A percentile compares a stretch with the other conserved stretches of the same genome.
These are phyloP conservation scores for Prunella fulvescens DNA, from an alignment of 2,113 vertebrate genomes.

Conservation along the genomic window DNA sequence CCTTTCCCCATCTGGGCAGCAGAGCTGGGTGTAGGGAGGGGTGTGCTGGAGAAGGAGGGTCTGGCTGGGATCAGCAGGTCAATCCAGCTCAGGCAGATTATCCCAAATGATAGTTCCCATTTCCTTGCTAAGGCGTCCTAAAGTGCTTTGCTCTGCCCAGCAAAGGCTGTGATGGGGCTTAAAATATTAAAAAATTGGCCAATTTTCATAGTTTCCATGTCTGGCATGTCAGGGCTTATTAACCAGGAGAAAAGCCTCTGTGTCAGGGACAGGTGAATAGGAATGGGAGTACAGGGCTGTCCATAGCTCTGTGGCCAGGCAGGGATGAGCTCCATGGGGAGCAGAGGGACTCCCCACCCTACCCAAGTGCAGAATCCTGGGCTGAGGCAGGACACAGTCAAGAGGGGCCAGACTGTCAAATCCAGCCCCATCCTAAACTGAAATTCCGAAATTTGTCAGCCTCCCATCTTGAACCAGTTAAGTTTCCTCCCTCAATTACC, in stretches of 20 bases:
- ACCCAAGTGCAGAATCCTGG: background rate
- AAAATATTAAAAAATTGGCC: constrained; percentile 56
- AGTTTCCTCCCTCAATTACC: constrained; percentile 59
- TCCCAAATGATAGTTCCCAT: constrained; percentile 11
- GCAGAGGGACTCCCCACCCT: background rate
- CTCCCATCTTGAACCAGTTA: constrained; percentile 63
- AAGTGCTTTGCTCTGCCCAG: constrained; percentile 1
- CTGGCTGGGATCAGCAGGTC: background rate
- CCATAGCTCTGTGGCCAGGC: rapidly evolving
- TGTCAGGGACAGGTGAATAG: background rate
- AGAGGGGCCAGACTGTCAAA: constrained; percentile 23
- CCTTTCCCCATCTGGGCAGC: background rate
- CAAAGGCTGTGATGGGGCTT: constrained; percentile 28
- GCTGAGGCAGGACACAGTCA: background rate
- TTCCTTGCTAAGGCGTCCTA: background rate
- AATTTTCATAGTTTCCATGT: constrained; percentile 58
- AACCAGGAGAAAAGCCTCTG: background rate
- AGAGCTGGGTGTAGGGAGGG: background rate
- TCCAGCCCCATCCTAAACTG: background rate
- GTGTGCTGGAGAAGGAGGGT: background rate
- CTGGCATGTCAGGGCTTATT: constrained; percentile 35
- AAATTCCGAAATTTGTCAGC: constrained; percentile 52
- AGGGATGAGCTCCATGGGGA: background rate
- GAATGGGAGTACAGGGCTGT: background rate
- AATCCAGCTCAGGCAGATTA: constrained; percentile 42